Conservation (phyloP, 2,113 vertebrate genomes). For the Gnathonemus longibarbis region DNA sequence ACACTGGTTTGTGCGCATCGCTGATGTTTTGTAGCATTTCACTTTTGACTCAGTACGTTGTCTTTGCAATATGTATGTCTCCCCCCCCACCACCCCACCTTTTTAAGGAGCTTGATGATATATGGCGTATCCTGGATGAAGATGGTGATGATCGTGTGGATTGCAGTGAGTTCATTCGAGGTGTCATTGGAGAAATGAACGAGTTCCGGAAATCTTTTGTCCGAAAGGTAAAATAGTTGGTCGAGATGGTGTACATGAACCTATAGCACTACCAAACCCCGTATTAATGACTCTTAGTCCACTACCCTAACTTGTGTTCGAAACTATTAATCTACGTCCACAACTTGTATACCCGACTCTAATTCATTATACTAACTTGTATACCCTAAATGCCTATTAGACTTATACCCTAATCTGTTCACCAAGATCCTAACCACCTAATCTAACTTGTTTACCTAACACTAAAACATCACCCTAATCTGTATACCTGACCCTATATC, state of each 20-base stretch:
- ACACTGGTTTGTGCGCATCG: neutral
- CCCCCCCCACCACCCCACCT: neutral
- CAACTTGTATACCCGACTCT: neutral
- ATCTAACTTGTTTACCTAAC: neutral
- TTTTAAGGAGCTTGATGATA: conserved; percentile 63
- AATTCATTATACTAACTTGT: neutral
- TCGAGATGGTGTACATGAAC: neutral
- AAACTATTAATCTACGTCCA: neutral
- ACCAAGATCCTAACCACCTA: neutral
- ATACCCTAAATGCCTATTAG: neutral
- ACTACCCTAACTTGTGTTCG: neutral
- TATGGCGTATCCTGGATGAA: conserved; percentile 56
- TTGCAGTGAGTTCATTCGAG: conserved; percentile 54
- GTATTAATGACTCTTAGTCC: neutral
- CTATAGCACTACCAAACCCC: neutral
- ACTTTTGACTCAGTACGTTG: neutral
- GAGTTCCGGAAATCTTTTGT: conserved; percentile 69
- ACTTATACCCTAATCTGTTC: neutral
- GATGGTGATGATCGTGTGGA: conserved; percentile 41
- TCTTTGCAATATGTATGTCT: neutral
- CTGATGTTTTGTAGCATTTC: neutral
- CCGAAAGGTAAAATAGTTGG: conserved; percentile 61
- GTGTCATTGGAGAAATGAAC: conserved; percentile 70
- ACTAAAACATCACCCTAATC: neutral
- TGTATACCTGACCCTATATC: neutral